phyloP scores from a whole-genome alignment of 2,888 invertebrate genomes.

The Laothoe populi region DNA sequence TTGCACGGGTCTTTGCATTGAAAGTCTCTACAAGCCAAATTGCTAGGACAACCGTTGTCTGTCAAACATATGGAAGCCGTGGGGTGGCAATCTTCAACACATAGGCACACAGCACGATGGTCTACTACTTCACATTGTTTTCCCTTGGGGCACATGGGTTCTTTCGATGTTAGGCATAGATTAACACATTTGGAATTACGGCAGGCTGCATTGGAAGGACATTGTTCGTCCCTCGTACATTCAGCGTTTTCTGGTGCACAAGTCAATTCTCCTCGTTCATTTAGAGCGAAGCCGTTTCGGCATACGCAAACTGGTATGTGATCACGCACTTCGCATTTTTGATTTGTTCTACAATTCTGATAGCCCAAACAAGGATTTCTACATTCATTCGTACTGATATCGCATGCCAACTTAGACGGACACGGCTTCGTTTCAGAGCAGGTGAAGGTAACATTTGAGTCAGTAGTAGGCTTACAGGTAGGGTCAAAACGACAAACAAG shows the following conservation, averaged over 20 bases:
- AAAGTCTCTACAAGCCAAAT: conserved; percentile 94
- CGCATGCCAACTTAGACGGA: conserved; percentile 90
- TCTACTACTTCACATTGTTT: conserved; percentile 95
- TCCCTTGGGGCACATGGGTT: conserved; percentile 90
- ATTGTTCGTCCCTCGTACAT: conserved; percentile 92
- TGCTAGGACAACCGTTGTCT: conserved; percentile 94
- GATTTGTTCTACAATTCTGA: conserved; percentile 91
- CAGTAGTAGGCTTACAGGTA: conserved; percentile 88
- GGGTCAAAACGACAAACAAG: conserved; percentile 92
- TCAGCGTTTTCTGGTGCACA: conserved; percentile 93
- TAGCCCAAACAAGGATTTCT: conserved; percentile 91
- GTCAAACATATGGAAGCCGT: conserved; percentile 94
- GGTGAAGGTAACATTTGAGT: conserved; percentile 84
- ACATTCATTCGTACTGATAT: conserved; percentile 88
- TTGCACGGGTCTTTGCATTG: conserved; percentile 96
- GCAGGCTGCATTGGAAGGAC: conserved; percentile 94
- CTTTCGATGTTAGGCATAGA: conserved; percentile 89
- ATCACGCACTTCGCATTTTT: conserved; percentile 94
- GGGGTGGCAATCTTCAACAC: conserved; percentile 94
- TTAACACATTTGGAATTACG: conserved; percentile 93
- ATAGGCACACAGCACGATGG: conserved; percentile 94
- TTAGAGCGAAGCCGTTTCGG: conserved; percentile 94
- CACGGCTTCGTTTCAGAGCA: conserved; percentile 90
- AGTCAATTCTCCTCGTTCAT: conserved; percentile 93
- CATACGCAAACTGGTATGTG: conserved; percentile 95